Evolutionary conservation across 2,113 vertebrate species (phyloP), one percentile per base, ranked within the genome.

Genomic region (Colaptes auratus): DNA sequence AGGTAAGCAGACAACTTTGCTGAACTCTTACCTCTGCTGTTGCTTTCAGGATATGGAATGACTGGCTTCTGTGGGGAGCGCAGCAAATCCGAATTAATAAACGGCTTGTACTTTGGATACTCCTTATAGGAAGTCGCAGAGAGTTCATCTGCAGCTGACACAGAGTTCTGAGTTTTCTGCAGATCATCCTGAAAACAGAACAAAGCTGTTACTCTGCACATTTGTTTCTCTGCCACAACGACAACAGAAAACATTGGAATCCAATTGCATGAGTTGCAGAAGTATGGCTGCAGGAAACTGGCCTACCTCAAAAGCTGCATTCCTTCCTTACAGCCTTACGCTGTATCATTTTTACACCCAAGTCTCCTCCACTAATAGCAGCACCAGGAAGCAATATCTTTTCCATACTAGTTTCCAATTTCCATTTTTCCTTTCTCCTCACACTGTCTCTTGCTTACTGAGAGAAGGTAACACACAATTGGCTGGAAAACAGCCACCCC

Each of bases 31-130:
- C 99, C 99, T 98, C 97, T 98, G 80, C 98, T 98, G 96, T 98
- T 99, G 97, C 98, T 99, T 97, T 99, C 99, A 55, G 99, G 99
- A 94, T 99, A 99, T 5, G 98, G 98, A 96, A 98, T 96, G 12
- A 98, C 97, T 50, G 98, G 98, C 73, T 97, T 98, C 94, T 18
- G 89, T 4, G 98, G 95, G 61, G 97, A 97, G 31, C 96, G 96
- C 48, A 95, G 96, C 61, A 98, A 55, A 80, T 98, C 98, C 7
- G 97, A 88, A 56, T 98, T 98, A 91, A 99, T 97, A 92, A 99
- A 98, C 31, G 98, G 98, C 44, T 98, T 98, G 82, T 97, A 90
- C 24, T 94, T 90, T 8, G 99, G 99, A 69, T 99, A 99, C 6
- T 98, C 98, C 53, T 96, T 84, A 78, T 98, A 99, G 3, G 98